Percentiles rank a stretch among this genome's conserved stretches.
Evolutionary conservation across 2,797 vertebrate species (phyloP).

Genomic region (Sparidentex hasta): DNA sequence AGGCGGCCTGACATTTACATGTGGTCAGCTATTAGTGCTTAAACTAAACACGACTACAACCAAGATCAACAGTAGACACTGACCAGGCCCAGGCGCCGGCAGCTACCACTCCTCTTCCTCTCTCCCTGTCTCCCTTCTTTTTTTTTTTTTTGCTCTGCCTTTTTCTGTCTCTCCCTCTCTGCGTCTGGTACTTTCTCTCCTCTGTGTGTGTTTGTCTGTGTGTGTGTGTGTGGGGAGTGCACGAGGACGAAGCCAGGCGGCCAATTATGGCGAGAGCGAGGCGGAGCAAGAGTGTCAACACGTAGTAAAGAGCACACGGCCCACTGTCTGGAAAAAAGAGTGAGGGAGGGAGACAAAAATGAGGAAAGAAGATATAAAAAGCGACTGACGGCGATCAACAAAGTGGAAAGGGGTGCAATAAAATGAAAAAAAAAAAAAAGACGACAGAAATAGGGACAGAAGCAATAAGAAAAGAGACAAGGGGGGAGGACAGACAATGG

Average conservation of each 20-base stretch:
- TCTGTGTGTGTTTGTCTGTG: constrained; percentile 16
- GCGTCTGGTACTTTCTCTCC: constrained; percentile 20
- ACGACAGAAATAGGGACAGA: constrained; percentile 28
- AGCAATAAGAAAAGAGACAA: constrained; percentile 26
- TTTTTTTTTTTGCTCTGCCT: constrained; percentile 20
- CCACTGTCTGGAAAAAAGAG: constrained; percentile 62
- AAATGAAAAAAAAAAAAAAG: constrained; percentile 19
- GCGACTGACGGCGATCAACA: constrained; percentile 36
- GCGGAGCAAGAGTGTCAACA: constrained; percentile 69
- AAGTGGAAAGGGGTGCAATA: constrained; percentile 30
- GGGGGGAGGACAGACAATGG: constrained; percentile 18
- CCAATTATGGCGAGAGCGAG: constrained; percentile 71
- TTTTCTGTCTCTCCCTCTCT: constrained; percentile 48
- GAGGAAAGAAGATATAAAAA: constrained; percentile 42
- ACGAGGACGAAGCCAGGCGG: constrained; percentile 59
- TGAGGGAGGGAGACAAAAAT: constrained; percentile 36
- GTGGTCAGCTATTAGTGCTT: constrained; percentile 68
- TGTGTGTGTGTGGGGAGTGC: constrained; percentile 13
- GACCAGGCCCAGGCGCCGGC: constrained; percentile 64
- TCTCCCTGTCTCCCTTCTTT: constrained; percentile 42
- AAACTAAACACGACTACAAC: constrained; percentile 79
- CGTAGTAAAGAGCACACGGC: constrained; percentile 66
- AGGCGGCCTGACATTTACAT: constrained; percentile 74
- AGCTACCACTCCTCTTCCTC: constrained; percentile 56
- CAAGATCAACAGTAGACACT: constrained; percentile 77